Conservation (phyloP, 2,888 invertebrate genomes). For the Palloptera scutellata region DNA sequence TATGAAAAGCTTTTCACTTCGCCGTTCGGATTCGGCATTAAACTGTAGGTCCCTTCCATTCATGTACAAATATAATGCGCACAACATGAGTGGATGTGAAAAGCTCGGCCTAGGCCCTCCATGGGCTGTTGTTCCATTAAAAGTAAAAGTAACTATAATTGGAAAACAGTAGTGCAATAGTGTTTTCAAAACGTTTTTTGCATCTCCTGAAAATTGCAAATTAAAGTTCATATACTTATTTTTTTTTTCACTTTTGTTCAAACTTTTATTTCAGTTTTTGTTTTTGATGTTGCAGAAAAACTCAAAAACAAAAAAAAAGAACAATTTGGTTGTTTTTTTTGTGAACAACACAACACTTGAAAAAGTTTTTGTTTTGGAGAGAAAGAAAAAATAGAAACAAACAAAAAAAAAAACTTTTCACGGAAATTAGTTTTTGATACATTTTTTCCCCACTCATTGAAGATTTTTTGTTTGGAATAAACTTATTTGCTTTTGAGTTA, state of each 20-base stretch:
- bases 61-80: no score
- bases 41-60: no score
- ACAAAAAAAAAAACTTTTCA: slow-evolving; percentile 32
- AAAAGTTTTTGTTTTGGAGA: not conserved
- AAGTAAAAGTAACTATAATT: no score
- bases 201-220: no score
- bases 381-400: not conserved
- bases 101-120: no score
- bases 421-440: slow-evolving; percentile 37
- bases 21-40: no score
- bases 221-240: not conserved
- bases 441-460: slow-evolving; percentile 4
- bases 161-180: no score
- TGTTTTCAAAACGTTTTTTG: no score
- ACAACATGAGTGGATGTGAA: no score
- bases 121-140: no score
- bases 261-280: not conserved
- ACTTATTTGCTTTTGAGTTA: no score
- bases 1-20: no score
- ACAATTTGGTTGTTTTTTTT: not conserved
- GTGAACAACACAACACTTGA: not conserved
- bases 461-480: not conserved
- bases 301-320: not conserved
- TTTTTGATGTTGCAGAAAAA: slow-evolving; percentile 2
- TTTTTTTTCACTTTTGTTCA: not conserved